phyloP scores from a whole-genome alignment of 2,113 vertebrate genomes.

The Austrofundulus limnaeus region DNA sequence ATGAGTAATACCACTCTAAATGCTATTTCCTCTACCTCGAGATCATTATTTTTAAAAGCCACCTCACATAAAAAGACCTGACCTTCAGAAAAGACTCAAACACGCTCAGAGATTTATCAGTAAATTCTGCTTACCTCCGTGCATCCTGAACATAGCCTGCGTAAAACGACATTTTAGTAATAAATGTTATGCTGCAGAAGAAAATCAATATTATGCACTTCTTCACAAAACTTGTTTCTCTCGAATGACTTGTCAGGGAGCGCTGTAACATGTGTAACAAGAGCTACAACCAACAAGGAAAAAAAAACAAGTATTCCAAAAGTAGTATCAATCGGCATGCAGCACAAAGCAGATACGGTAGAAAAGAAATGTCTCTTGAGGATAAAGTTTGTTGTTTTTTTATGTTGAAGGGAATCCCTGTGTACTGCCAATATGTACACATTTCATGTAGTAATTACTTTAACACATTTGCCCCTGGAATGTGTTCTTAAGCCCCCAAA shows the following conservation, averaged over 20 bases:
- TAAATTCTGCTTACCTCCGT: slow-evolving; percentile 17
- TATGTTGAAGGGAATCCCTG: slow-evolving; percentile 11
- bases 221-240: slow-evolving; percentile 43
- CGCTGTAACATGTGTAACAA: slow-evolving; percentile 38
- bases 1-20: slow-evolving; percentile 39
- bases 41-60: slow-evolving; percentile 32
- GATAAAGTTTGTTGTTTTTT: slow-evolving; percentile 10
- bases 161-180: slow-evolving; percentile 44
- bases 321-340: slow-evolving; percentile 3
- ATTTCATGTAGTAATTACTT: slow-evolving; percentile 50
- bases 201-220: slow-evolving; percentile 54
- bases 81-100: slow-evolving; percentile 41
- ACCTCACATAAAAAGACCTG: slow-evolving; percentile 10
- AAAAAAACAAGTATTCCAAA: slow-evolving; percentile 12
- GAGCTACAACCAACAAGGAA: slow-evolving; percentile 11
- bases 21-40: slow-evolving; percentile 31
- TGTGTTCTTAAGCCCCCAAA: slow-evolving; percentile 41
- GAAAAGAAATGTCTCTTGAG: background rate
- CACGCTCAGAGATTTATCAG: background rate
- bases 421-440: slow-evolving; percentile 21
- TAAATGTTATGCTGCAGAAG: slow-evolving; percentile 24
- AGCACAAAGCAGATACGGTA: slow-evolving; percentile 1
- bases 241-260: slow-evolving; percentile 33
- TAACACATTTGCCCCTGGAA: slow-evolving; percentile 34
- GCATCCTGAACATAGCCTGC: background rate